Evolutionary conservation across 2,888 invertebrate species (phyloP).

Genomic region (Minunthozetes semirufus): DNA sequence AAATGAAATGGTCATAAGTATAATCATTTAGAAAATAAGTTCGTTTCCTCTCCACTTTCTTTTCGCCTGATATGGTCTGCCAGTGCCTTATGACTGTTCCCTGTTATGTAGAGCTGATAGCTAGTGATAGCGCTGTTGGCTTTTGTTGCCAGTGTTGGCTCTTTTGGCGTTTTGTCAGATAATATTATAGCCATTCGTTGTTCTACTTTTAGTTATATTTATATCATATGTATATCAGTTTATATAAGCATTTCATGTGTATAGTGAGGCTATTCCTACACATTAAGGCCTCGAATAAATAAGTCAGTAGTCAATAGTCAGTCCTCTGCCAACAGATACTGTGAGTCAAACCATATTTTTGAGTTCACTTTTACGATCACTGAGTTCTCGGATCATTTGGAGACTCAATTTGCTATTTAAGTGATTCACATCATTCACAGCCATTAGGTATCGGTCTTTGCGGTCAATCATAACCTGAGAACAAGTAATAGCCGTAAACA

Average conservation of each 20-base stretch:
- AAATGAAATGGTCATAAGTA: conserved; percentile 33
- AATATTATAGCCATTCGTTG: conserved; percentile 20
- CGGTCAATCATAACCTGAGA: conserved; percentile 22
- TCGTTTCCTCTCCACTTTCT: conserved; percentile 25
- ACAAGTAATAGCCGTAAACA: not conserved
- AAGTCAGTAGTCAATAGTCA: conserved; percentile 28
- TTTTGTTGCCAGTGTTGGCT: conserved; percentile 12
- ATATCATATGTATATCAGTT: conserved; percentile 6
- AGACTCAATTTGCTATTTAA: conserved; percentile 20
- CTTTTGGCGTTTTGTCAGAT: conserved; percentile 25
- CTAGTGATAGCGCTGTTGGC: not conserved
- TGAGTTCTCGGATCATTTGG: not conserved
- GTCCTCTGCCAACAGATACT: not conserved
- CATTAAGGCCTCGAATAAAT: conserved; percentile 26
- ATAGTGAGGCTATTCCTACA: not conserved
- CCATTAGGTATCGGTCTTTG: conserved; percentile 13
- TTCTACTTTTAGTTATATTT: conserved; percentile 26
- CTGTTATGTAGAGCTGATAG: no score
- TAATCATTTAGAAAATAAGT: conserved; percentile 24
- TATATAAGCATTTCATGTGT: conserved; percentile 4
- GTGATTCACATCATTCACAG: conserved; percentile 9
- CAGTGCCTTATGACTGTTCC: not conserved
- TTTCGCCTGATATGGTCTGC: conserved; percentile 17
- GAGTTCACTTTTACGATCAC: not conserved
- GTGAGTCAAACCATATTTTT: conserved; percentile 8